These are phyloP conservation scores for Neoitamus cyanurus DNA, from an alignment of 2,888 invertebrate species.

Conservation along the genomic window DNA sequence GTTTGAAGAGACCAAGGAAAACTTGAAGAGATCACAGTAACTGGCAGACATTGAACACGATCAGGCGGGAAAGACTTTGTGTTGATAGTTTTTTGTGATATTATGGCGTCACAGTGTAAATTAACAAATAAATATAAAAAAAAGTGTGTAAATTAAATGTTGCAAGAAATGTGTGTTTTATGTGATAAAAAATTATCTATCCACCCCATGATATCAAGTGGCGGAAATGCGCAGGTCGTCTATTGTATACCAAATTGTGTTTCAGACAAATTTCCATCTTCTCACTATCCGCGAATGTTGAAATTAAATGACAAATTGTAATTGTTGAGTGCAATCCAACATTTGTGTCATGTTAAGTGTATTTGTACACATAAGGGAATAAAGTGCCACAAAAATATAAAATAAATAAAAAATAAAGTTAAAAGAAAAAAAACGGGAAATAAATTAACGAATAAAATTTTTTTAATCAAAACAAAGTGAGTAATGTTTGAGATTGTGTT, in stretches of 20 bases:
- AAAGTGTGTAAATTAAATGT: no score
- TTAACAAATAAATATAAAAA: no score
- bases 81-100: not conserved
- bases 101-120: not conserved
- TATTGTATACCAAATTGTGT: no score
- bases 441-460: not conserved
- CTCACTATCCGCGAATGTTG: no score
- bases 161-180: no score
- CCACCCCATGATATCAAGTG: no score
- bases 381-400: not conserved
- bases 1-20: not conserved
- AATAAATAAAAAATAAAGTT: not conserved
- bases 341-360: not conserved
- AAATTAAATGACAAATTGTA: no score
- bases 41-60: not conserved
- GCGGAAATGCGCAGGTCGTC: no score
- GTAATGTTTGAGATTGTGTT: not conserved
- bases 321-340: no score
- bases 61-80: not conserved
- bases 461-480: not conserved
- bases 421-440: not conserved
- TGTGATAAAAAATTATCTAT: no score
- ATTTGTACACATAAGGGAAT: not conserved
- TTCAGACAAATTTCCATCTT: no score
- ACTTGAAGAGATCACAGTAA: not conserved